These are phyloP conservation scores for Clostera curtula DNA, from an alignment of 2,888 invertebrate genomes.

Conservation along the genomic window DNA sequence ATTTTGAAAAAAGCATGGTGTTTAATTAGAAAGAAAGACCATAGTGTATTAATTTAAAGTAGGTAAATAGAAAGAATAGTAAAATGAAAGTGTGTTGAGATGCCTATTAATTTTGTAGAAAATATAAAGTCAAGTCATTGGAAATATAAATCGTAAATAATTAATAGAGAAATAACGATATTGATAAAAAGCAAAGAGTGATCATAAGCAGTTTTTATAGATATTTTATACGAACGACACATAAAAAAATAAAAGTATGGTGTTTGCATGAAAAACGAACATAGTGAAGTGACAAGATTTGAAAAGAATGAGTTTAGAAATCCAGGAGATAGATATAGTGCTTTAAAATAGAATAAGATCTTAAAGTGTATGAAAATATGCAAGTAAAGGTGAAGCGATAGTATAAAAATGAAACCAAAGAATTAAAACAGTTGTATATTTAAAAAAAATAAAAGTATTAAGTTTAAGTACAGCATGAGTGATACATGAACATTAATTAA, in stretches of 20 bases:
- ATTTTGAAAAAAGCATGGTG: too few relatives aligned
- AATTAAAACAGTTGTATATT: constrained; percentile 25
- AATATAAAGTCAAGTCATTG: neutral
- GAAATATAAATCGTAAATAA: neutral
- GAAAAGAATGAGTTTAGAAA: too few relatives aligned
- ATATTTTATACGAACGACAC: too few relatives aligned
- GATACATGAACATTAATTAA: constrained; percentile 2
- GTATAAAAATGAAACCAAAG: constrained; percentile 35
- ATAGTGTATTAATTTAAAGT: too few relatives aligned
- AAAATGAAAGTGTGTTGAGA: too few relatives aligned
- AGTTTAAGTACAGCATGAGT: constrained; percentile 5
- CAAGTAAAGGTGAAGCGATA: constrained; percentile 8
- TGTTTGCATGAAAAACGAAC: too few relatives aligned
- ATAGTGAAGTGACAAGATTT: too few relatives aligned
- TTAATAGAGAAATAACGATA: neutral
- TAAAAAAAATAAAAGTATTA: constrained; percentile 11
- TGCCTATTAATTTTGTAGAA: too few relatives aligned
- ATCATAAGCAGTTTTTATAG: neutral
- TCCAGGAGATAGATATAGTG: constrained; percentile 1
- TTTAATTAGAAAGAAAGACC: too few relatives aligned
- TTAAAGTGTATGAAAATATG: neutral
- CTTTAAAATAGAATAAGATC: constrained; percentile 2
- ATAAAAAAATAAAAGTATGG: too few relatives aligned
- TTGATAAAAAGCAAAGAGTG: constrained; percentile 5
- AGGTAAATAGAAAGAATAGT: too few relatives aligned